Evolutionary conservation across 2,113 vertebrate genomes (phyloP).

Genomic region (Chionomys nivalis): DNA sequence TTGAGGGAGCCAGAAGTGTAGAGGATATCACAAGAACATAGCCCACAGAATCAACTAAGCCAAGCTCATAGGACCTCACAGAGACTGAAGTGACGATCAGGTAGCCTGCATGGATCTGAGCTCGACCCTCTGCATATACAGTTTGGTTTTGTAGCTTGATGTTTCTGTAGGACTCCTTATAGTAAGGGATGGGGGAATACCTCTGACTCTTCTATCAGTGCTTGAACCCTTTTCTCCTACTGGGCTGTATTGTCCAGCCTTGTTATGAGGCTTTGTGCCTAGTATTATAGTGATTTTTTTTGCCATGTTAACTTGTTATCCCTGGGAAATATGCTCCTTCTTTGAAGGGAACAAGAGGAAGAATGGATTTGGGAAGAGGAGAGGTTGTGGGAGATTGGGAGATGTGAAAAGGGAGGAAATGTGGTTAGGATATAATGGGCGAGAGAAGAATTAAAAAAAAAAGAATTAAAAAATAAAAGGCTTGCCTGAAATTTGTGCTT

Average conservation of each 20-base stretch:
- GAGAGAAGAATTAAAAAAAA: no score
- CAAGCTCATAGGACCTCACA: background rate
- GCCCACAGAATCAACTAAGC: background rate
- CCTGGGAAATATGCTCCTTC: no score
- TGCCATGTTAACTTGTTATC: no score
- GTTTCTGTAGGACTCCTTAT: background rate
- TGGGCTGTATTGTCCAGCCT: background rate
- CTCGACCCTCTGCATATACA: background rate
- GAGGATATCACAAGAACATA: background rate
- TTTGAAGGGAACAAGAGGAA: no score
- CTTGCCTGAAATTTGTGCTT: background rate
- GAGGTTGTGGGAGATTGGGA: no score
- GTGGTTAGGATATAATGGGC: no score
- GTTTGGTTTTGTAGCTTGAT: background rate
- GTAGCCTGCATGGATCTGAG: background rate
- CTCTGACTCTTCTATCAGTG: background rate
- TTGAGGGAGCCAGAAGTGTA: background rate
- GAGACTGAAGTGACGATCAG: background rate
- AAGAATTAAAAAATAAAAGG: no score
- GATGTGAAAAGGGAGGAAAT: no score
- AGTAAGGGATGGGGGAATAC: background rate
- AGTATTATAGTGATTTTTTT: background rate
- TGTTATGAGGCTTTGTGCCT: background rate
- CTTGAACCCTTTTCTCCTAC: background rate
- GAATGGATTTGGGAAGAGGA: no score